A percentile compares a stretch with the other conserved stretches of the same genome.
Evolutionary conservation across 2,797 vertebrate species (phyloP).

Genomic region (Epinephelus awoara): DNA sequence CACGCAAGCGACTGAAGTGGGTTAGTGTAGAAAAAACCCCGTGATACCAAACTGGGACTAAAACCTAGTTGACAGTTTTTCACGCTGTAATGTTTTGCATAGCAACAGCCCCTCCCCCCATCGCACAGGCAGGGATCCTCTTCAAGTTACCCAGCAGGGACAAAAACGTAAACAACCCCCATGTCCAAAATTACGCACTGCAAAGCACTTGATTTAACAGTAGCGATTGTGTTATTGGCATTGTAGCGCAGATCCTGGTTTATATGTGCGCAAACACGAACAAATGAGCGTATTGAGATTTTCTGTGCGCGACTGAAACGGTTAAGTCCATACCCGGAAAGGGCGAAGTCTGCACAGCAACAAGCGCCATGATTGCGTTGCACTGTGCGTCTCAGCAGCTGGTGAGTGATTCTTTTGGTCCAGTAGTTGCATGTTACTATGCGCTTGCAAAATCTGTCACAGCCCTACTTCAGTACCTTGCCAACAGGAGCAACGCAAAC

Average conservation of each 20-base stretch:
- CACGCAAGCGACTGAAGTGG: slow-evolving; percentile 40
- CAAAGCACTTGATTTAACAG: not conserved
- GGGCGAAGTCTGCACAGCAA: slow-evolving; percentile 90
- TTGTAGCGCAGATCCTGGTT: accelerated
- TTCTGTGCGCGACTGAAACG: slow-evolving; percentile 58
- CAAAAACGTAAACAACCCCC: slow-evolving; percentile 65
- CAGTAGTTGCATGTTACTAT: slow-evolving; percentile 88
- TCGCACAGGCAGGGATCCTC: slow-evolving; percentile 72
- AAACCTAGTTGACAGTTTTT: slow-evolving; percentile 81
- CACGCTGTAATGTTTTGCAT: slow-evolving; percentile 88
- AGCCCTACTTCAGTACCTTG: slow-evolving; percentile 71
- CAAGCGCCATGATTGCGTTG: slow-evolving; percentile 89
- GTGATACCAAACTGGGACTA: slow-evolving; percentile 52
- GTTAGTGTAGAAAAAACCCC: slow-evolving; percentile 46
- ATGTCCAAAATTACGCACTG: not conserved
- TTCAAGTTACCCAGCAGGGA: slow-evolving; percentile 49
- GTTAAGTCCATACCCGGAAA: slow-evolving; percentile 84
- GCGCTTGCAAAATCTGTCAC: slow-evolving; percentile 83
- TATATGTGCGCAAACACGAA: accelerated
- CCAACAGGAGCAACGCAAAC: slow-evolving; percentile 72
- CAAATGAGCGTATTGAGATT: accelerated
- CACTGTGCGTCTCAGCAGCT: slow-evolving; percentile 83
- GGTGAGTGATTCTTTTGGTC: slow-evolving; percentile 87
- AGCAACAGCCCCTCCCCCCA: slow-evolving; percentile 87
- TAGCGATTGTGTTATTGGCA: accelerated